These are phyloP conservation scores for Agrotis clavis DNA, from an alignment of 2,888 invertebrate genomes.

Conservation along the genomic window DNA sequence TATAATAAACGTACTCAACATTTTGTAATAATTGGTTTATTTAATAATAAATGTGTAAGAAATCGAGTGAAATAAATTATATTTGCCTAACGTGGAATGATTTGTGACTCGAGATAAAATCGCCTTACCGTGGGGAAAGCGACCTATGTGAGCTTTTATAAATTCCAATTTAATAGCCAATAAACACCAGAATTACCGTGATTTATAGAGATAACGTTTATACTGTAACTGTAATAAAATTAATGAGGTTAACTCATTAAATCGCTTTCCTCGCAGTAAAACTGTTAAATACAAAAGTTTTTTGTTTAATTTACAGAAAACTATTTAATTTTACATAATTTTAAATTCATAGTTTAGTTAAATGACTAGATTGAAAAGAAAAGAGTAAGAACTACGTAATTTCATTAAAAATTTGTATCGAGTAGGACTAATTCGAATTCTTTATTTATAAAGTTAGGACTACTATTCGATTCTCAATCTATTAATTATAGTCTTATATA, in stretches of 20 bases:
- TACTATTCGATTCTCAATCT: constrained; percentile 48
- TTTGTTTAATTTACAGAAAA: constrained; percentile 52
- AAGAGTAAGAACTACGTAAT: constrained; percentile 44
- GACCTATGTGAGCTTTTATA: constrained; percentile 34
- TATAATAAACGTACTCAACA: constrained; percentile 44
- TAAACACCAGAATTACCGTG: constrained; percentile 30
- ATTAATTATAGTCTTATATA: constrained; percentile 41
- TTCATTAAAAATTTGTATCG: constrained; percentile 45
- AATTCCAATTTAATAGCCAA: constrained; percentile 38
- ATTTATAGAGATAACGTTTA: constrained; percentile 25
- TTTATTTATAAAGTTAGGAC: constrained; percentile 33
- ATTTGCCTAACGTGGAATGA: constrained; percentile 79
- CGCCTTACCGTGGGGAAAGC: constrained; percentile 65
- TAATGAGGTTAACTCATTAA: constrained; percentile 7
- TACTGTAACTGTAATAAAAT: constrained; percentile 20
- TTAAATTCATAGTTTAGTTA: constrained; percentile 49
- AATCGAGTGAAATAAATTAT: constrained; percentile 84
- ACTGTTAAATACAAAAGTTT: constrained; percentile 47
- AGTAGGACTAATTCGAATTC: constrained; percentile 47
- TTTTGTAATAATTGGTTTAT: constrained; percentile 74
- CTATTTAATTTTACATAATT: constrained; percentile 47
- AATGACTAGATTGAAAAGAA: constrained; percentile 53
- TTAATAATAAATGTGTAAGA: constrained; percentile 85
- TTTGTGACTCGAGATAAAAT: constrained; percentile 70
- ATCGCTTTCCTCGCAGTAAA: constrained; percentile 33